phyloP scores from a whole-genome alignment of 2,113 vertebrate genomes.

The Colinus virginianus region DNA sequence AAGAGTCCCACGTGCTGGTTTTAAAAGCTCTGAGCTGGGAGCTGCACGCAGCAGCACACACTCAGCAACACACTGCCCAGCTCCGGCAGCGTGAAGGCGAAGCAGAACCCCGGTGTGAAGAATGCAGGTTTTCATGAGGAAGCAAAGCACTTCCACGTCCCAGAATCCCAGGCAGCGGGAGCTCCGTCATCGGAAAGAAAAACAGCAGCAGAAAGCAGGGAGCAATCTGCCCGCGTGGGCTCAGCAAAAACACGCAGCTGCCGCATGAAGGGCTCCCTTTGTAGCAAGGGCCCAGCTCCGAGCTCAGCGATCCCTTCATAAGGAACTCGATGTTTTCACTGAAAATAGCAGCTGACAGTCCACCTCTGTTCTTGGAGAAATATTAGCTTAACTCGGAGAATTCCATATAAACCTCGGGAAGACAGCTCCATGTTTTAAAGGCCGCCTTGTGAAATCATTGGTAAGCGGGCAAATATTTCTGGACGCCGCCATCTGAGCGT shows the following conservation, averaged over 20 bases:
- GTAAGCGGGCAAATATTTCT: background rate
- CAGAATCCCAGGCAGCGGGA: constrained; percentile 14
- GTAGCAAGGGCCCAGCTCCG: background rate
- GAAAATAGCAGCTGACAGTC: constrained; percentile 69
- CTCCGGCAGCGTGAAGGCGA: background rate
- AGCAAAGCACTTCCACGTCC: background rate
- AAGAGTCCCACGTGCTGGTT: constrained; percentile 3
- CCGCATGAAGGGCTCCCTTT: constrained; percentile 56
- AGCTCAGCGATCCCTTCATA: constrained; percentile 30
- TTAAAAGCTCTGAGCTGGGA: background rate
- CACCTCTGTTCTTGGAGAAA: constrained; percentile 60
- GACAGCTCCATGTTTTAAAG: constrained; percentile 7
- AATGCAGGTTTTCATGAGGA: background rate
- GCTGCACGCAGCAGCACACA: background rate
- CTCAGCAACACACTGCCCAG: background rate
- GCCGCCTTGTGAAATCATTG: background rate
- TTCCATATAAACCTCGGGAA: constrained; percentile 8
- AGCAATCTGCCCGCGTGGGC: constrained; percentile 28
- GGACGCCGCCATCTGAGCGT: background rate
- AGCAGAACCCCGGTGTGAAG: background rate
- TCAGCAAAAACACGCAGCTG: background rate
- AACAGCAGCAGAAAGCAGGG: constrained; percentile 5
- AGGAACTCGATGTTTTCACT: constrained; percentile 64
- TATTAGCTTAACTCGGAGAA: constrained; percentile 60
- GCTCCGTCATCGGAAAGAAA: constrained; percentile 57